Evolutionary conservation across 1,140 invertebrate genomes (phyloP), one percentile per base, ranked within the genome.

Genomic region (Battus philenor): DNA sequence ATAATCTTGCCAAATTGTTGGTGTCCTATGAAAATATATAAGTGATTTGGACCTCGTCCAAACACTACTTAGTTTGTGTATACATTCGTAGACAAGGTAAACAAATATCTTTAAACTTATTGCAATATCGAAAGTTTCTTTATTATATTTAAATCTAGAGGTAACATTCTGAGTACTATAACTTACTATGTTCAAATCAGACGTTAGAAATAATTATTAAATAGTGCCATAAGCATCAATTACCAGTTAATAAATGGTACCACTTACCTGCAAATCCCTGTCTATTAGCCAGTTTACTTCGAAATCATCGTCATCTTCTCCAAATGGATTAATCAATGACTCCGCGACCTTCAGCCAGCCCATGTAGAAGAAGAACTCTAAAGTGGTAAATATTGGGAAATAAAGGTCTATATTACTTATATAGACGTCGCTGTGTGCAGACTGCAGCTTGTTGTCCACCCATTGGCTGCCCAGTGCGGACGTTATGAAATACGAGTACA

Each of bases 301-400:
- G 51, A 89, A 90, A 56, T 90, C 88, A 62, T 97, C 95, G 60
- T 97, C 95, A 65, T 97, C 95, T 83, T 97, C 95, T 1, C 95
- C 96, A 69, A 97, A 97, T 0, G 94, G 94, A 77, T 95, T 95
- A 15, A 96, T 93, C 12, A 95, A 78, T 10, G 91, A 91, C 74
- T 96, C 94, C 0, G 94, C 94, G 18, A 95, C 93, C 87, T 97
- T 97, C 13, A 97, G 81, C 95, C 95, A 97, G n/a, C 95, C 95
- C 90, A 96, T 93, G 67, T 96, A 97, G 80, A 95, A 94, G 69
- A 93, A 93, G 63, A 95, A 95, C 63, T 94, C 89, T 27, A 97
- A 84, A 0, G 94, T 91, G 1, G 93, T 95, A 69, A 97, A 97
- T 54, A 97, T 85, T 0, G 96, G 96, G 68, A 98, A 92, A 70